Base-by-base conservation (phyloP, 2,797 vertebrate genomes). In the Protosalanx chinensis region DNA sequence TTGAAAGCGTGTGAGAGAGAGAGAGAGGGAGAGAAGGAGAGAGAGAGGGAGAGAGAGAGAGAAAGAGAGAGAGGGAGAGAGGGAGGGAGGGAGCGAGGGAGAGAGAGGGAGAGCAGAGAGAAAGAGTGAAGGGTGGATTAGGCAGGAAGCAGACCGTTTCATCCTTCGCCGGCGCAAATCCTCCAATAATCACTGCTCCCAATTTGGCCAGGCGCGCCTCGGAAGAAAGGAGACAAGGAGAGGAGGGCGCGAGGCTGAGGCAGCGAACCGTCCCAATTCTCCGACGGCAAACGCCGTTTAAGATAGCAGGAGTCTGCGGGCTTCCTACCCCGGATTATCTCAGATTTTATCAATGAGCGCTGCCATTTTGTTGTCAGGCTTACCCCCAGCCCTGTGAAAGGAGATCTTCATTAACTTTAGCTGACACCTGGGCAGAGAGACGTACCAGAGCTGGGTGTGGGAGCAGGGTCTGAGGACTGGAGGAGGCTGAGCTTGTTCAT, bases 391-490 rank as follows among this genome's bases (percentile, higher is more conserved):
- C 88, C 86, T 89, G 81, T 84, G 74, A 73, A 76, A 84, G 85
- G 84, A 83, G 87, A 90, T 91, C 89, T 88, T 87, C 87, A 91
- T 93, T 89, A 91, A 86, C 87, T 89, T 81, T 84, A 86, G 87
- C 90, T 87, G 86, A 91, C 86, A 88, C 89, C 86, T 84, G 85
- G 85, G 75, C 76, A 79, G 81, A 83, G 83, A 71, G 84, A 90
- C 81, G 71, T 84, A 90, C 85, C 83, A 87, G 82, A 16, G 7
- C 37, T 41, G 8, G 0, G 37, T 41, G 37, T 10, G 37, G 8
- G 37, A 41, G 37, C 37, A 8, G 37, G 37, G 37, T 6, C 37
- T 6, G 37, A 41, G 37, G 7, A 41, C 37, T 2, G 8, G 37
- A 41, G 37, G 37, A 41, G 37, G 37, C 37, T 41, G 37, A 6